Evolutionary conservation across 2,888 invertebrate genomes (phyloP).

Genomic region (Trisateles emortualis): DNA sequence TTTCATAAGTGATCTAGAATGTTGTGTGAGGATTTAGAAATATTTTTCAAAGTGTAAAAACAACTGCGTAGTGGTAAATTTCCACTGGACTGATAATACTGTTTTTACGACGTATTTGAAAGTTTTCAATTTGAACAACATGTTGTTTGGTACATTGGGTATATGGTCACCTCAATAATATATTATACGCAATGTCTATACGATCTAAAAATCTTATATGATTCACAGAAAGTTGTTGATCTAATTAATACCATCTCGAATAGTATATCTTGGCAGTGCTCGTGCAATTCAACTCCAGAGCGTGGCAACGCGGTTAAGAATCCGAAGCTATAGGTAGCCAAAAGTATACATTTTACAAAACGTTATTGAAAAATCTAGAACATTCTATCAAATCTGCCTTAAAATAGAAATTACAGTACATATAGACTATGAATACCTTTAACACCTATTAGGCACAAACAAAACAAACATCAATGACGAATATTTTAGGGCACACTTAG

Average conservation of each 20-base stretch:
- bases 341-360: too few species aligned
- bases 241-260: too few species aligned
- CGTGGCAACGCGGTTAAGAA: too few species aligned
- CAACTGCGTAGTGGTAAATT: background rate
- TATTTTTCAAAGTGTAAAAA: background rate
- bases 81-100: background rate
- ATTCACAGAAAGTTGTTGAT: too few species aligned
- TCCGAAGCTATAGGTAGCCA: too few species aligned
- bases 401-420: slow-evolving; percentile 26
- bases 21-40: slow-evolving; percentile 24
- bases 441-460: background rate
- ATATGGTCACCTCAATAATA: background rate
- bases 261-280: too few species aligned
- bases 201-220: too few species aligned
- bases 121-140: background rate
- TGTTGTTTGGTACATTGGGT: background rate
- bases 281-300: too few species aligned
- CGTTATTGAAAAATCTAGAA: background rate
- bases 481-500: background rate
- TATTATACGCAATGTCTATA: too few species aligned
- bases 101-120: too few species aligned
- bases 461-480: background rate
- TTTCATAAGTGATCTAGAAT: slow-evolving; percentile 17
- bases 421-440: slow-evolving; percentile 15
- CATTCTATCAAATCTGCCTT: slow-evolving; percentile 13